Base-by-base conservation (phyloP, 2,797 vertebrate genomes). In the Halcyon badia region DNA sequence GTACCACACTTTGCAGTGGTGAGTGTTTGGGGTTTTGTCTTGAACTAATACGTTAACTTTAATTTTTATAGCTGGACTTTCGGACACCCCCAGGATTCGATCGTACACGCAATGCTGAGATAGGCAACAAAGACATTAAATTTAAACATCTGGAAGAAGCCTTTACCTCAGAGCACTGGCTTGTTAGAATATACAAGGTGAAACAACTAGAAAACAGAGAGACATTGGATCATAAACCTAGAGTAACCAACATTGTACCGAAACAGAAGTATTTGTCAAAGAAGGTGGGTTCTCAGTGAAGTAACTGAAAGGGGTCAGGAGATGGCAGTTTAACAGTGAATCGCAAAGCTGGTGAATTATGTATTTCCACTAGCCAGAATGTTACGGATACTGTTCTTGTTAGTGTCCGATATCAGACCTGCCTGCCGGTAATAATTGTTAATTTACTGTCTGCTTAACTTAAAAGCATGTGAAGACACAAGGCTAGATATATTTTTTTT, bases 231-330 rank as follows among this genome's bases (percentile, higher is more conserved):
- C 99, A 99, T 98, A 99, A 99, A 98, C 99, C 98, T 76, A 99
- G 99, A 97, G 97, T 99, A 97, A 98, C 98, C 97, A 99, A 99
- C 93, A 98, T 99, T 51, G 97, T 98, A 94, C 98, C 99, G 91
- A 99, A 99, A 98, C 99, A 99, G 98, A 99, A 99, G 98, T 99
- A 99, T 99, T 99, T 99, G 68, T 99, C 99, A 98, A 99, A 99
- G 98, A 99, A 99, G 99, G 99, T 99, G 92, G 87, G 97, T 98
- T 96, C 94, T 78, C 68, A 92, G 51, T 96, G 85, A 97, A 92
- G 49, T 94, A 62, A 49, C 46, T 76, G 66, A 79, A 83, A 71
- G 78, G 70, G 41, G 35, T 76, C 54, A 80, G 41, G 89, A 84
- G n/a, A 9, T 51, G 85, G 69, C 25, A 44, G 78, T 90, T 97